These are phyloP conservation scores for Helostoma temminkii DNA, from an alignment of 2,797 vertebrate species.

Conservation along the genomic window DNA sequence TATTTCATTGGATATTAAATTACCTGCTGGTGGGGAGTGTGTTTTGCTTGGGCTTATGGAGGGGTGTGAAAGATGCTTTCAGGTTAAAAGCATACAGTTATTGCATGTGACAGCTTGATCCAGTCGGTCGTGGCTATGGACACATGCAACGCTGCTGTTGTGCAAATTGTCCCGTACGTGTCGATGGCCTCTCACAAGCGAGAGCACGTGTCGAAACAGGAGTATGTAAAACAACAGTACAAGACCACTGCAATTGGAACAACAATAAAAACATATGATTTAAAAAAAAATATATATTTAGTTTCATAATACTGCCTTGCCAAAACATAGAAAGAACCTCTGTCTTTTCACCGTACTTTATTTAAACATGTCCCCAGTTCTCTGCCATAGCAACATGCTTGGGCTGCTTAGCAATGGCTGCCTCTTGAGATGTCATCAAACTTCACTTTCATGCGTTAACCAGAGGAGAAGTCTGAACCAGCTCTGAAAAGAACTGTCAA, in stretches of 20 bases:
- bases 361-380: constrained; percentile 41
- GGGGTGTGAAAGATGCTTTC: not conserved
- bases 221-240: constrained; percentile 22
- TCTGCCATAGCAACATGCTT: constrained; percentile 47
- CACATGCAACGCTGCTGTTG: not conserved
- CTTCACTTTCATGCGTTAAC: constrained; percentile 64
- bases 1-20: constrained; percentile 9
- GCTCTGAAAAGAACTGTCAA: constrained; percentile 70
- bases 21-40: not conserved
- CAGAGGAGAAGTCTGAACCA: constrained; percentile 41
- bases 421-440: constrained; percentile 63
- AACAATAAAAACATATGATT: constrained; percentile 27
- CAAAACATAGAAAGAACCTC: constrained; percentile 42
- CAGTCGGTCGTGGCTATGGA: not conserved
- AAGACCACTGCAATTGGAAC: constrained; percentile 31
- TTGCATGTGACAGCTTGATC: not conserved
- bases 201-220: constrained; percentile 11
- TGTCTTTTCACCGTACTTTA: constrained; percentile 20
- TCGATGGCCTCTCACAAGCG: not conserved
- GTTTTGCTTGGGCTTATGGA: not conserved
- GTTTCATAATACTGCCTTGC: constrained; percentile 30
- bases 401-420: constrained; percentile 48
- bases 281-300: constrained; percentile 29
- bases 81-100: constrained; percentile 1
- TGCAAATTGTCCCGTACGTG: not conserved